phyloP scores from a whole-genome alignment of 35 echinoderm and acorn worm species.

The Diadema setosum region DNA sequence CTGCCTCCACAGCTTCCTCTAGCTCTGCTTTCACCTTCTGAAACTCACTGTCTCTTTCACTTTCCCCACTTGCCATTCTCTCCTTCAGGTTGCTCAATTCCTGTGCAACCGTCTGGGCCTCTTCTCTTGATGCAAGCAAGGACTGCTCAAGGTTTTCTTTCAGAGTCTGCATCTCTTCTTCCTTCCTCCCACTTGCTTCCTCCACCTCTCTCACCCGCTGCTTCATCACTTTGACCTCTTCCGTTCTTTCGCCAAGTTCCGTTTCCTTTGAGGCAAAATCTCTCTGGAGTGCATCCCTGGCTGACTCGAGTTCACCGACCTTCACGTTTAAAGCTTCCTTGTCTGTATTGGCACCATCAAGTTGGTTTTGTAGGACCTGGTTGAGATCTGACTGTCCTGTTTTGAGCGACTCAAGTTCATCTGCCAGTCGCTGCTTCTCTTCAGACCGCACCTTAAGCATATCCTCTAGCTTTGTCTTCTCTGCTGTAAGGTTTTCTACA shows the following conservation, averaged over 20 bases:
- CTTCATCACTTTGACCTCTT: not conserved
- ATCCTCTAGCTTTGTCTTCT: not conserved
- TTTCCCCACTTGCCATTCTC: not conserved
- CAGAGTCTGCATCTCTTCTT: not conserved
- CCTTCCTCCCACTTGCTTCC: not conserved
- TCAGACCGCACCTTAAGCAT: not conserved
- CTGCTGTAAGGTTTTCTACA: not conserved
- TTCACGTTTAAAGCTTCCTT: not conserved
- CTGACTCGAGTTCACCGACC: not conserved
- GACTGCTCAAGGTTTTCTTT: not conserved
- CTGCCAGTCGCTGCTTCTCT: not conserved
- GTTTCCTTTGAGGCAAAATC: not conserved
- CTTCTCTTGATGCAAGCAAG: not conserved
- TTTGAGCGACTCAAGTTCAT: conserved; percentile 11
- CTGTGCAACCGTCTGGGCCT: conserved; percentile 27
- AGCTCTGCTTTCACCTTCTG: not conserved
- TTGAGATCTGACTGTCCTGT: not conserved
- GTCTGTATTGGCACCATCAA: conserved; percentile 9
- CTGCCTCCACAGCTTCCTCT: not conserved
- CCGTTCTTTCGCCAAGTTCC: conserved; percentile 13
- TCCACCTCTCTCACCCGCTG: not conserved
- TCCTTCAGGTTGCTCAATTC: conserved; percentile 16
- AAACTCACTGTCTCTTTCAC: not conserved
- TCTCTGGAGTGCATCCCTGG: not conserved
- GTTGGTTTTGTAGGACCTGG: conserved; percentile 21